Evolutionary conservation across 2,797 vertebrate species (phyloP), one percentile per base, ranked within the genome.

Genomic region (Cyprinodon diabolis): DNA sequence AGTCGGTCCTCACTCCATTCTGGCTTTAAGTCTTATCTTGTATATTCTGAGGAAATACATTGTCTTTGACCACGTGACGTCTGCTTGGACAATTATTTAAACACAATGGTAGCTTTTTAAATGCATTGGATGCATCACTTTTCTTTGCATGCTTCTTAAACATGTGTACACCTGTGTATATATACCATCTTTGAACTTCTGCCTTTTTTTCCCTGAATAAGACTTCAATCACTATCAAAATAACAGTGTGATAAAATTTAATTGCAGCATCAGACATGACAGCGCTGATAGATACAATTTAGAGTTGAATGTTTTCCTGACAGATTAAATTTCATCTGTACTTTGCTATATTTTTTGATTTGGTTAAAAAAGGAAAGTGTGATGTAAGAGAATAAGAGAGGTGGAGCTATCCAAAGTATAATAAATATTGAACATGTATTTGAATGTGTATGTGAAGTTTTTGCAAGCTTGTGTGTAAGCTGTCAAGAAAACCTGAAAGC

Each of bases 401-500:
- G 23, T 25, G 19, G 4, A 45, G 1, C 48, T 21, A 3, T 43
- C 60, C 3, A 48, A 21, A 52, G n/a, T 1, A 62, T 66, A 37
- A 37, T 69, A 35, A 55, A 21, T 52, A 15, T 15, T 17, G 35
- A 37, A 62, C 13, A 30, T 30, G 30, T 30, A 30, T 30, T 30
- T 30, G 30, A 30, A 30, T 30, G 30, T 30, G 2, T 30, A 3
- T n/a, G 40, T 69, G 52, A n/a, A 63, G 37, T 15, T 21, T 13
- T 1, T 56, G 43, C 74, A 57, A 55, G 52, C 71, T n/a, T 73
- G 66, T 19, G 57, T 70, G 58, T 62, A 77, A 74, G 67, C 48
- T 77, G 43, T 81, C 76, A 72, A 70, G 69, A 74, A 63, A 78
- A 79, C 76, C 69, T 77, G 74, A 68, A 78, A 66, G 45, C 68